phyloP scores from a whole-genome alignment of 2,113 vertebrate genomes.

The Menidia beryllina region DNA sequence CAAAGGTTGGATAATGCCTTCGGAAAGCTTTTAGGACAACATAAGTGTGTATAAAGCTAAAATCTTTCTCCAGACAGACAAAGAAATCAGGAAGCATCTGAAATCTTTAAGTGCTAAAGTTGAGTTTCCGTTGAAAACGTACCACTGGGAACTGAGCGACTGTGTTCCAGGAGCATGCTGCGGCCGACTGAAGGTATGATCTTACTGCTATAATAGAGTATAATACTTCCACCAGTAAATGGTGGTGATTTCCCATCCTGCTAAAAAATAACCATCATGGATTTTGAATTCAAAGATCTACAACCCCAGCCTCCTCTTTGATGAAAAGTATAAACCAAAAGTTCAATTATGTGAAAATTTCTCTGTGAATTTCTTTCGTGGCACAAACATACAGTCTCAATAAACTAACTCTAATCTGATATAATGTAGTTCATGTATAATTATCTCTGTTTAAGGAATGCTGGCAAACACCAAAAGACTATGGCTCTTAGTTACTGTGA shows the following conservation, averaged over 20 bases:
- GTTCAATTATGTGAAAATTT: constrained; percentile 13
- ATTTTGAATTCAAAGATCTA: constrained; percentile 11
- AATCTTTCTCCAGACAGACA: constrained; percentile 43
- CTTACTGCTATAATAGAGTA: constrained; percentile 8
- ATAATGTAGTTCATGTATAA: background rate
- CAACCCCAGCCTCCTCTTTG: constrained; percentile 7
- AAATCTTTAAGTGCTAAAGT: constrained; percentile 36
- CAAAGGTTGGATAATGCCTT: constrained; percentile 45
- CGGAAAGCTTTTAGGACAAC: constrained; percentile 59
- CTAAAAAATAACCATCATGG: constrained; percentile 17
- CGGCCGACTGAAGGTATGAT: constrained; percentile 9
- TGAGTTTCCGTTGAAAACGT: constrained; percentile 23
- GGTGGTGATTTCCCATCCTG: constrained; percentile 25
- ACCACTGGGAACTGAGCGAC: constrained; percentile 2
- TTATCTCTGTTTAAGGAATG: background rate
- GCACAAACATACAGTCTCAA: no score
- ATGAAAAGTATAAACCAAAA: background rate
- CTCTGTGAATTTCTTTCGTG: background rate
- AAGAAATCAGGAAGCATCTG: constrained; percentile 23
- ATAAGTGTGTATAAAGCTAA: constrained; percentile 36
- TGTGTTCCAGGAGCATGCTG: constrained; percentile 7
- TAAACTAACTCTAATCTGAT: background rate
- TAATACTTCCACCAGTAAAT: constrained; percentile 28
- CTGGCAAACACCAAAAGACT: background rate
- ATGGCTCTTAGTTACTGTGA: background rate